phyloP scores from a whole-genome alignment of 2,113 vertebrate species.

The Poicephalus gulielmi region DNA sequence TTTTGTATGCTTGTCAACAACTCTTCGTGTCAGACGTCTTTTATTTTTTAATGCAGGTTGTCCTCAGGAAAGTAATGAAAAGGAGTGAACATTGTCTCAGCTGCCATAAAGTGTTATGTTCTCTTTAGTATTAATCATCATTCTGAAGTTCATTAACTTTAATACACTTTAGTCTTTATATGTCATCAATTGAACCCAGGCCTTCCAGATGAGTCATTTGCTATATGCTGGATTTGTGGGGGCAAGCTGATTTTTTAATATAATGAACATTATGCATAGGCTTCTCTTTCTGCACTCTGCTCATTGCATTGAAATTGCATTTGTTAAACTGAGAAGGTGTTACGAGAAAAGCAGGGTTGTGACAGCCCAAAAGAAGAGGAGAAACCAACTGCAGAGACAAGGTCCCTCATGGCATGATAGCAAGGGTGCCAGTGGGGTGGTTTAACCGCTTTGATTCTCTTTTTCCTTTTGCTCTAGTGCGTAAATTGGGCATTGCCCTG shows the following conservation, averaged over 20 bases:
- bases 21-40: background rate
- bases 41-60: background rate
- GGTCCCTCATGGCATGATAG: accelerated
- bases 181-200: background rate
- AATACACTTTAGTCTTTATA: conserved; percentile 6
- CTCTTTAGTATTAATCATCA: conserved; percentile 39
- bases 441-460: background rate
- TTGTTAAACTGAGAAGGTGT: background rate
- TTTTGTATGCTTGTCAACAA: conserved; percentile 55
- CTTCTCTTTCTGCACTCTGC: background rate
- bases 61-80: conserved; percentile 36
- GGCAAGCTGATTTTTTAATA: background rate
- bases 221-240: background rate
- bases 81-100: background rate
- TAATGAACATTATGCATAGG: background rate
- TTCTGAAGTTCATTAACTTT: conserved; percentile 47
- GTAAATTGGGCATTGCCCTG: background rate
- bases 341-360: background rate
- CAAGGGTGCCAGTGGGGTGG: background rate
- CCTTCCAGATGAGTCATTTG: background rate
- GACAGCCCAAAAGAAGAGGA: background rate
- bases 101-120: conserved; percentile 10
- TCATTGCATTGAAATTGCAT: background rate
- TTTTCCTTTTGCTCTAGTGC: background rate
- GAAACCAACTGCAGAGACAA: background rate